Base-by-base conservation (phyloP, 2,888 invertebrate species). In the Metalampra italica region DNA sequence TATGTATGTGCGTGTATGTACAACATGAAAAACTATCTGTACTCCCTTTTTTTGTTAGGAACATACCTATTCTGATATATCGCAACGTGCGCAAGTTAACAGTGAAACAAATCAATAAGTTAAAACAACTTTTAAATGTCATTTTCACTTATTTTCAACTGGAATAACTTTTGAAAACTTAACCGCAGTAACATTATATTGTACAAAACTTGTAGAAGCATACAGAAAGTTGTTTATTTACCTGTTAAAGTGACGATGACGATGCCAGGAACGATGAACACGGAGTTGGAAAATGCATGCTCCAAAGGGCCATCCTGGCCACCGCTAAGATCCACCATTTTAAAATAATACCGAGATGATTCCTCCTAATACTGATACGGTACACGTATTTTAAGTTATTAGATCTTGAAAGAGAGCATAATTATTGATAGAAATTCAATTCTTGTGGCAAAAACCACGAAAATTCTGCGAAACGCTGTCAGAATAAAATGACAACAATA, bases 201-300 rank as follows among this genome's bases (percentile, higher is more conserved):
- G 11, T 22, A 9, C 13, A 11, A n/a, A 40, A 11, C 8, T 13
- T 40, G 40, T 40, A 22, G 40, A 9, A 15, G 9, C 11, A 22
- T 42, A 13, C 29, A 29, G 11, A 15, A 14, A n/a, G 14, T 14
- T 43, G 15, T 14, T 7, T 14, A 39, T 91, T 92, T 86, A 97
- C 97, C 94, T 82, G 95, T 92, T 72, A 97, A 90, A 60, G 93
- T 92, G 60, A 94, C 85, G 62, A 96, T 93, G 59, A 97, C 91
- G 61, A 96, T 92, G 46, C 94, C 96, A 61, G 97, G 96, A 66
- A 97, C 74, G 64, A 97, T 94, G 79, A 97, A 97, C 60, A 97
- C 95, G 40, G 93, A 90, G 84, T 97, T 96, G 56, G 96, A 95
- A 85, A 97, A 96, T 60, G 95, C 95, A 82, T 96, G 95, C 77